A percentile compares a stretch with the other conserved stretches of the same genome.
These are phyloP conservation scores for Clarias batrachus DNA, from an alignment of 2,113 vertebrate genomes.

Conservation along the genomic window DNA sequence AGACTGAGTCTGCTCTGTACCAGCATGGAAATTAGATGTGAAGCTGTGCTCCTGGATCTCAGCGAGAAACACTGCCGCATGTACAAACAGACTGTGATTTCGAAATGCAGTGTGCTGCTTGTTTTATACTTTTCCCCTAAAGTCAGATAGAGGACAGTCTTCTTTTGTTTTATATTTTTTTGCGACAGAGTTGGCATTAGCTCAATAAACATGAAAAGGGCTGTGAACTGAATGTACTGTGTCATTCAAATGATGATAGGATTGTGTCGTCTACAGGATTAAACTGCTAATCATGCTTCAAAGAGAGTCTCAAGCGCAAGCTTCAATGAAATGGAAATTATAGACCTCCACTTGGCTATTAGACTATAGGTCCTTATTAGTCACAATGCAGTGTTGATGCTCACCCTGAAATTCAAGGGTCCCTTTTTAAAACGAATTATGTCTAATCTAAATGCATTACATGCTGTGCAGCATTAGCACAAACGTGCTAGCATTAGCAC, in stretches of 20 bases:
- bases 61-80: slow-evolving; percentile 27
- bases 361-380: slow-evolving; percentile 33
- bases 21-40: slow-evolving; percentile 31
- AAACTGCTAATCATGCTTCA: slow-evolving; percentile 44
- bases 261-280: slow-evolving; percentile 41
- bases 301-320: slow-evolving; percentile 19
- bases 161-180: slow-evolving; percentile 56
- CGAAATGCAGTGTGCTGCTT: slow-evolving; percentile 57
- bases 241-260: slow-evolving; percentile 62
- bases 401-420: slow-evolving; percentile 55
- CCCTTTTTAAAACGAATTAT: neutral
- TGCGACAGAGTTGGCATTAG: slow-evolving; percentile 57
- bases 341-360: neutral
- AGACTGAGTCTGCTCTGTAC: slow-evolving; percentile 13
- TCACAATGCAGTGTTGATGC: slow-evolving; percentile 30
- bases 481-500: too few species aligned
- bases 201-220: slow-evolving; percentile 70
- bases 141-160: slow-evolving; percentile 28
- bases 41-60: neutral
- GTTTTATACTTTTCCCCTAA: slow-evolving; percentile 56
- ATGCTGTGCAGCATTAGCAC: neutral
- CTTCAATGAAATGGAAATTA: slow-evolving; percentile 58
- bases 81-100: slow-evolving; percentile 37
- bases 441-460: neutral
- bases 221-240: slow-evolving; percentile 66